These are phyloP conservation scores for Edolisoma coerulescens DNA, from an alignment of 2,113 vertebrate genomes.

Conservation along the genomic window DNA sequence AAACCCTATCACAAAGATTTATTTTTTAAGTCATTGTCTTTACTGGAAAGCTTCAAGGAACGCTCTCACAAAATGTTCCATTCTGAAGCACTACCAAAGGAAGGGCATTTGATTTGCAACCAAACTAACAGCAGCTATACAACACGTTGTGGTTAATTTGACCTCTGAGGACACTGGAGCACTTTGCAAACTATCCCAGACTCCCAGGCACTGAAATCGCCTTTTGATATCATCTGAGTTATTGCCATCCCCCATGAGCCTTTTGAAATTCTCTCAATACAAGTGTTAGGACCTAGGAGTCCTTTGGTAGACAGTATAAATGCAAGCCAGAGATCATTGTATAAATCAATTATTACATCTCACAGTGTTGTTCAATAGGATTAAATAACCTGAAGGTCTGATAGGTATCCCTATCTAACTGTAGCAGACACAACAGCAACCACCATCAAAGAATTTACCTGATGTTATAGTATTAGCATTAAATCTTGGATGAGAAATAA, in stretches of 20 bases:
- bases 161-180: slow-evolving; percentile 10
- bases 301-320: background rate
- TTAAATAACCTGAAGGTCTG: background rate
- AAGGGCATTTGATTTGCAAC: slow-evolving; percentile 23
- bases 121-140: background rate
- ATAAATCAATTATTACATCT: slow-evolving; percentile 35
- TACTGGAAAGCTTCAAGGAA: background rate
- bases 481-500: background rate
- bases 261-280: slow-evolving; percentile 28
- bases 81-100: background rate
- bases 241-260: background rate
- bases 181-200: slow-evolving; percentile 1
- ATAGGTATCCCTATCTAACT: background rate
- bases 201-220: background rate
- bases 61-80: background rate
- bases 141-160: background rate
- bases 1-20: background rate
- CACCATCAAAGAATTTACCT: background rate
- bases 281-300: background rate
- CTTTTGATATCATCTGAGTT: slow-evolving; percentile 40
- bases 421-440: background rate
- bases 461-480: background rate
- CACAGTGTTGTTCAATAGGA: background rate
- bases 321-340: background rate
- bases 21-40: background rate